These are phyloP conservation scores for Neosilurus mollespiculum DNA, from an alignment of 2,797 vertebrate species.

Conservation along the genomic window DNA sequence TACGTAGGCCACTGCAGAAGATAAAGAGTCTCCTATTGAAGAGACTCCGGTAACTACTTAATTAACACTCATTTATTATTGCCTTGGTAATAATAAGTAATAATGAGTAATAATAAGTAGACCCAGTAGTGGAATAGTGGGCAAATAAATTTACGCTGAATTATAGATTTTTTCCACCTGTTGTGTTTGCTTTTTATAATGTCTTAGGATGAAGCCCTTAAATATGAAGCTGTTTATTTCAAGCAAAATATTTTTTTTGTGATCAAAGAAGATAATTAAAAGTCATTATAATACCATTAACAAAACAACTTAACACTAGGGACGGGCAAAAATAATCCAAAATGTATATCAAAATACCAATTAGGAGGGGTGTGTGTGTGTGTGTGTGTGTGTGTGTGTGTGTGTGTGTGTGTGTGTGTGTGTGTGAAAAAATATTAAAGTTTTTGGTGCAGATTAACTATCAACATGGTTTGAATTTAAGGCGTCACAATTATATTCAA, in stretches of 20 bases:
- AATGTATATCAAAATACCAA: neutral
- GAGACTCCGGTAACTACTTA: constrained; percentile 60
- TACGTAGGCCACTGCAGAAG: constrained; percentile 54
- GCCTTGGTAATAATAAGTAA: neutral
- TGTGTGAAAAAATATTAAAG: no score
- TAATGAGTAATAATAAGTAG: neutral
- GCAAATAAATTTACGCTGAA: neutral
- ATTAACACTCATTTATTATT: constrained; percentile 25
- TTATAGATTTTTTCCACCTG: neutral
- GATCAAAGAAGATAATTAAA: neutral
- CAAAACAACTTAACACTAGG: no score
- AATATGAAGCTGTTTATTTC: neutral
- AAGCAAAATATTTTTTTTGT: neutral
- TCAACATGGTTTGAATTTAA: neutral
- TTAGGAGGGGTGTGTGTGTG: neutral
- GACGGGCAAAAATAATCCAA: no score
- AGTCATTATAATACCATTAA: neutral
- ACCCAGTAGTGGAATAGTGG: neutral
- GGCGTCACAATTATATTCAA: neutral
- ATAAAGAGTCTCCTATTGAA: constrained; percentile 60
- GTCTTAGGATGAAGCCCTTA: constrained; percentile 38
- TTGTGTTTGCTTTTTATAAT: constrained; percentile 30
- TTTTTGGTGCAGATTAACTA: neutral
- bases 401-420: no score
- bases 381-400: no score